Percentiles rank a stretch among this genome's conserved stretches.
These are phyloP conservation scores for Euzophera pinguis DNA, from an alignment of 2,888 invertebrate genomes.

Conservation along the genomic window DNA sequence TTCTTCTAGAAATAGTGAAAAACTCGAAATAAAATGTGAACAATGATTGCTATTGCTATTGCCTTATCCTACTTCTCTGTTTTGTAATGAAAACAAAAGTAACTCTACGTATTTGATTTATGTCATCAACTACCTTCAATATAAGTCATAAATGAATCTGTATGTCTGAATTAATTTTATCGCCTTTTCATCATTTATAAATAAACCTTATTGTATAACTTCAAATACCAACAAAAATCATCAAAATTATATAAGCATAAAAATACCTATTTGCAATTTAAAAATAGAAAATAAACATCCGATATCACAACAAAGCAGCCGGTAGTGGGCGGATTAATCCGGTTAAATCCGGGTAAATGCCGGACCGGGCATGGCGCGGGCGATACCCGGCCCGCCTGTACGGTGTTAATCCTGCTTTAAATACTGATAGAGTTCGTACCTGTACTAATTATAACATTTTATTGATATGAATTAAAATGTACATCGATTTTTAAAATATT, in stretches of 20 bases:
- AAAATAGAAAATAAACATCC: constrained; percentile 68
- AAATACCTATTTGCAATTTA: constrained; percentile 44
- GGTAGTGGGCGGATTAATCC: constrained; percentile 45
- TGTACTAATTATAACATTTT: constrained; percentile 39
- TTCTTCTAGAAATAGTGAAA: too few relatives aligned
- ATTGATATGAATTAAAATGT: constrained; percentile 16
- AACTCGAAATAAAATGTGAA: too few relatives aligned
- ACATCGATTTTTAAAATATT: too few relatives aligned
- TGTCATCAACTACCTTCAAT: too few relatives aligned
- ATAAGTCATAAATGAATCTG: too few relatives aligned
- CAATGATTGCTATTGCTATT: too few relatives aligned
- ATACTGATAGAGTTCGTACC: constrained; percentile 71
- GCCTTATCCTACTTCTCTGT: too few relatives aligned
- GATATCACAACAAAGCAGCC: constrained; percentile 65
- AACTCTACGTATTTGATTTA: too few relatives aligned
- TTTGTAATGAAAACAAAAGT: too few relatives aligned
- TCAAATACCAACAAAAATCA: neutral
- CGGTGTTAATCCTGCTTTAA: constrained; percentile 76
- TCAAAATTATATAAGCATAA: neutral
- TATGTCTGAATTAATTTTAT: too few relatives aligned
- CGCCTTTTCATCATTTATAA: too few relatives aligned
- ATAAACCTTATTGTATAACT: too few relatives aligned
- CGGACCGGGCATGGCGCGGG: constrained; percentile 45
- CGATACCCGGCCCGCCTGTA: constrained; percentile 60
- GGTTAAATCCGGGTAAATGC: constrained; percentile 55